Evolutionary conservation across 2,113 vertebrate species (phyloP).

Genomic region (Limanda limanda): DNA sequence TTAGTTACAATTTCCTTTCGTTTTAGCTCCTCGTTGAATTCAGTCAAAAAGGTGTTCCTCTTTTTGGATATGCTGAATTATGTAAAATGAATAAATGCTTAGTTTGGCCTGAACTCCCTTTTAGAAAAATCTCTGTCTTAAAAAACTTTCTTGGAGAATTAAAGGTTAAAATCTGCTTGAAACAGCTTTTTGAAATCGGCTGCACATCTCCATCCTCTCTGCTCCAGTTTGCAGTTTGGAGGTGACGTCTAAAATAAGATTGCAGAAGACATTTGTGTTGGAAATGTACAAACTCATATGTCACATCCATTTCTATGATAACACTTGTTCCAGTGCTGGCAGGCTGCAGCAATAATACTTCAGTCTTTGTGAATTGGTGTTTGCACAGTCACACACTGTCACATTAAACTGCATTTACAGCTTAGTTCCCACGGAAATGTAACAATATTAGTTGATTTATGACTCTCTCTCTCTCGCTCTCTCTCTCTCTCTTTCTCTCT

Average conservation of each 20-base stretch:
- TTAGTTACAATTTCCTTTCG: no score
- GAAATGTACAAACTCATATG: not conserved
- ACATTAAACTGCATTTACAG: not conserved
- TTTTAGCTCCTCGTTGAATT: not conserved
- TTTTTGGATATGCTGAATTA: not conserved
- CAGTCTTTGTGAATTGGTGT: not conserved
- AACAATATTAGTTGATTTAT: not conserved
- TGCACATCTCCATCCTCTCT: not conserved
- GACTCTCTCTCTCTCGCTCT: not conserved
- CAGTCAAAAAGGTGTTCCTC: not conserved
- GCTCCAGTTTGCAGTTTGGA: not conserved
- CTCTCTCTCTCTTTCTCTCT: no score
- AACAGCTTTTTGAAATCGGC: not conserved
- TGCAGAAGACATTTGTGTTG: not conserved
- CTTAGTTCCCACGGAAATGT: not conserved
- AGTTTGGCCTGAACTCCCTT: not conserved
- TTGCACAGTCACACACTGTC: not conserved
- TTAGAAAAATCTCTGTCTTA: not conserved
- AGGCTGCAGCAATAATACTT: not conserved
- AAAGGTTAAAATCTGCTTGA: not conserved
- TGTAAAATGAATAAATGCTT: no score
- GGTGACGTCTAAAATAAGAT: not conserved
- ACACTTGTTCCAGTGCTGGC: not conserved
- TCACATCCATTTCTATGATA: not conserved
- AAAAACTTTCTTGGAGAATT: not conserved